Base-by-base conservation (phyloP, 2,113 vertebrate species). In the Rhinogobius similis region DNA sequence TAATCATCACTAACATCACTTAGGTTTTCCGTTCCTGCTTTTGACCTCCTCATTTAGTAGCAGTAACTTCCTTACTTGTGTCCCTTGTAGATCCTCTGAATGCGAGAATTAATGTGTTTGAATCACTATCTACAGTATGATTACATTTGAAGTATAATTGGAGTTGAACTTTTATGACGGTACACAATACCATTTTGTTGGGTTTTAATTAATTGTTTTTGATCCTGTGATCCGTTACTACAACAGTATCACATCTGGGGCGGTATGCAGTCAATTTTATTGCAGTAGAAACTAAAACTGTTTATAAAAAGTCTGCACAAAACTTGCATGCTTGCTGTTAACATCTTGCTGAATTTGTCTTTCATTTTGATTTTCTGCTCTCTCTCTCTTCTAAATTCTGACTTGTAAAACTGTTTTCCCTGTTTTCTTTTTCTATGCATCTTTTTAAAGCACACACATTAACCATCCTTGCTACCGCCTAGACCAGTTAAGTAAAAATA, bases 381-480 rank as follows among this genome's bases (percentile, higher is more conserved):
- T 93, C 93, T 93, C 93, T 93, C 93, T 89, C 74, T 96, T 94
- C 94, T 94, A 93, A 96, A 70, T 95, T 90, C 95, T 98, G 96
- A 99, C 95, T 94, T 96, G 95, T 94, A 90, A 90, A 98, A 97
- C 93, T 97, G 94, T 97, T 93, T 96, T 96, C 92, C 92, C 94
- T 93, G 95, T 92, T 96, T 97, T 97, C 94, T 94, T 96, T 95
- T 91, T 90, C 92, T 90, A 83, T 90, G 89, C 95, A 95, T 95
- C 93, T 95, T 61, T 46, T 58, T 96, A 95, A 97, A 98, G 98
- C 96, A 99, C 98, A 97, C 96, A 99, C 95, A 98, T 98, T 96
- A 99, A 96, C 93, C 97, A 98, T 97, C 98, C 96, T 96, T 99
- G 98, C 97, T 99, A 98, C 98, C 97, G 96, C 95, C 97, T 98